Evolutionary conservation across 2,113 vertebrate species (phyloP).

Genomic region (Columba livia): DNA sequence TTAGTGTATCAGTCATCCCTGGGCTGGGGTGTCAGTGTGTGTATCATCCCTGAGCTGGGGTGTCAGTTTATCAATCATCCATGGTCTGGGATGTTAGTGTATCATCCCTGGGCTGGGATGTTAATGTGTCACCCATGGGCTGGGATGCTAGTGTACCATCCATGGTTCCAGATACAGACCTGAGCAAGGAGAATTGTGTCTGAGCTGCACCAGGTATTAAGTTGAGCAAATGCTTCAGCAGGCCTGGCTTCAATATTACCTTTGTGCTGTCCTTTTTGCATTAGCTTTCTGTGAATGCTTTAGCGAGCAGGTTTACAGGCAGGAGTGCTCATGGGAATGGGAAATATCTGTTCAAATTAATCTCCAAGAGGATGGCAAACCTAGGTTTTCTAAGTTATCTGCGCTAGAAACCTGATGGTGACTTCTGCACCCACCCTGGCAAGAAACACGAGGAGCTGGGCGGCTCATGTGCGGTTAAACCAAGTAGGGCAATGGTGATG

Average conservation of each 20-base stretch:
- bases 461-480: neutral
- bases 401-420: neutral
- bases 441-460: neutral
- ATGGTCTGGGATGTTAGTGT: no score
- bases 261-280: neutral
- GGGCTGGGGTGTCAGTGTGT: neutral
- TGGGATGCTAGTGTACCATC: neutral
- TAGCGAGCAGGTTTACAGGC: neutral
- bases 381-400: neutral
- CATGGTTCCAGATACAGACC: fast-evolving
- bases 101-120: neutral
- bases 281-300: neutral
- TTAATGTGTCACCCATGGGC: fast-evolving
- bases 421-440: neutral
- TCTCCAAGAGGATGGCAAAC: neutral
- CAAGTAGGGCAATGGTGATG: fast-evolving
- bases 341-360: conserved; percentile 35
- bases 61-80: no score
- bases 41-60: fast-evolving
- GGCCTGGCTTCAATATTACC: neutral
- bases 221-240: neutral
- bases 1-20: no score
- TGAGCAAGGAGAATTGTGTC: neutral
- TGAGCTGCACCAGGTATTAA: neutral
- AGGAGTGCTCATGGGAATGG: neutral